Conservation (phyloP, 1,140 invertebrate species). For the Dendrolimus kikuchii region DNA sequence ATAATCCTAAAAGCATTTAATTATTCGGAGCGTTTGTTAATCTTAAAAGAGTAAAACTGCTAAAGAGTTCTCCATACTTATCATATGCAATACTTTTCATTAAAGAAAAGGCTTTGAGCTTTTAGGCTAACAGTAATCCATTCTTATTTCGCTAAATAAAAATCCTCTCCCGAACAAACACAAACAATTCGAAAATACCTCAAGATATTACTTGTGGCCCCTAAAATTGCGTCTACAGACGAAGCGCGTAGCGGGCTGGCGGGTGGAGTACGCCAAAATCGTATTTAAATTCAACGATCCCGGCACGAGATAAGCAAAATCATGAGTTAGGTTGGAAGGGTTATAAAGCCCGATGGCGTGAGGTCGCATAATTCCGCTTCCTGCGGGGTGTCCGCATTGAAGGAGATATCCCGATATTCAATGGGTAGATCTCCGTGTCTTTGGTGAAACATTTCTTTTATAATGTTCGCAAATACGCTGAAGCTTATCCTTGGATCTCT, state of each 20-base stretch:
- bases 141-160: slow-evolving; percentile 6
- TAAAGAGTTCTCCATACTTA: too few relatives aligned
- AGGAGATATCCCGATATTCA: slow-evolving; percentile 38
- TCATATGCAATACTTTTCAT: too few relatives aligned
- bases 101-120: slow-evolving; percentile 2
- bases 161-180: slow-evolving; percentile 23
- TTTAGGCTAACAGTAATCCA: slow-evolving; percentile 4
- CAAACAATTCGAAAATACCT: slow-evolving; percentile 32
- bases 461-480: slow-evolving; percentile 16
- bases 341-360: slow-evolving; percentile 56
- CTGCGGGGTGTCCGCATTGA: slow-evolving; percentile 38
- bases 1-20: too few relatives aligned
- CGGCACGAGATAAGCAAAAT: slow-evolving; percentile 60
- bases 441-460: slow-evolving; percentile 15
- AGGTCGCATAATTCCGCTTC: slow-evolving; percentile 59
- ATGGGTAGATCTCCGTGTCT: slow-evolving; percentile 17
- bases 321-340: slow-evolving; percentile 59
- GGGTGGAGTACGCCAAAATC: slow-evolving; percentile 44
- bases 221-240: slow-evolving; percentile 42
- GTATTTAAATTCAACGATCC: slow-evolving; percentile 61
- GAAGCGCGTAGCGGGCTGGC: slow-evolving; percentile 24
- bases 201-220: slow-evolving; percentile 28
- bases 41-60: too few relatives aligned
- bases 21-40: too few relatives aligned
- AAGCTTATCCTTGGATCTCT: slow-evolving; percentile 11